Conservation (phyloP, 2,888 invertebrate species). For the Masnerella sp. region DNA sequence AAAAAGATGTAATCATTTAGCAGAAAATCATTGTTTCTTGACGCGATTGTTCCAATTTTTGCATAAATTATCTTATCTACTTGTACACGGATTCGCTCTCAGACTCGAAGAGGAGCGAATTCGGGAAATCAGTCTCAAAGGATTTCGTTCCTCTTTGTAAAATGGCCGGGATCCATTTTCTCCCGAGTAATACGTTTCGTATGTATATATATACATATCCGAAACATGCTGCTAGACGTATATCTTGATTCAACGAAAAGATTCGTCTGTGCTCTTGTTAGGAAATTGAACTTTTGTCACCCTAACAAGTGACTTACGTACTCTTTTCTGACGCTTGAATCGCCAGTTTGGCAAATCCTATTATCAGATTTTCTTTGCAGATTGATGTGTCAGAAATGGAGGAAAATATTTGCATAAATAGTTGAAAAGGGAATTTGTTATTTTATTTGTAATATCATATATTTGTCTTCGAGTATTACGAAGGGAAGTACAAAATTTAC, state of each 20-base stretch:
- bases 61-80: not conserved
- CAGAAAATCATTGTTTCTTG: not conserved
- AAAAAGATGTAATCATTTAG: not conserved
- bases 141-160: constrained; percentile 47
- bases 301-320: constrained; percentile 37
- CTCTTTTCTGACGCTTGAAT: constrained; percentile 6
- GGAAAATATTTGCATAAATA: too few species aligned
- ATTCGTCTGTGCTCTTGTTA: constrained; percentile 71
- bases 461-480: too few species aligned
- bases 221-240: constrained; percentile 57
- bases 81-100: constrained; percentile 24
- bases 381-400: too few species aligned
- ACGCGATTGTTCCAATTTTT: not conserved
- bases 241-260: constrained; percentile 67
- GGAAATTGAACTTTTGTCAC: constrained; percentile 75
- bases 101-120: constrained; percentile 28
- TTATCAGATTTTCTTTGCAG: constrained; percentile 1
- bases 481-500: too few species aligned
- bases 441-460: too few species aligned
- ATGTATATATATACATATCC: constrained; percentile 53
- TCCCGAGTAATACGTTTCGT: constrained; percentile 36
- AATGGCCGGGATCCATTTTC: constrained; percentile 47
- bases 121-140: constrained; percentile 53
- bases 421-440: too few species aligned
- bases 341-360: not conserved